phyloP scores from a whole-genome alignment of 2,113 vertebrate genomes.

The Gallinago undulata region DNA sequence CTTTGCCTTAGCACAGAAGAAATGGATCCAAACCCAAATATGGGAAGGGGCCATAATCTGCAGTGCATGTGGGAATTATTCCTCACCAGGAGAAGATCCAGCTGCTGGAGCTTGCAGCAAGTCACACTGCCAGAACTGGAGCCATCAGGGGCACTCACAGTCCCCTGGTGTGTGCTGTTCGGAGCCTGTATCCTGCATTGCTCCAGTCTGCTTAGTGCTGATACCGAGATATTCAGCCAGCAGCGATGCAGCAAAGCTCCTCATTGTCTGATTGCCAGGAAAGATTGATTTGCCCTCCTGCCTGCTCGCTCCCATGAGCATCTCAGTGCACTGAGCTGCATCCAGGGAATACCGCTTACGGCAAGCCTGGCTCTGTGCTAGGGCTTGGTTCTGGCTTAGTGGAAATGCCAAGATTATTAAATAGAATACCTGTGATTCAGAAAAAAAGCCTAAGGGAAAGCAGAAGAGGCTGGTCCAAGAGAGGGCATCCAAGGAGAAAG shows the following conservation, averaged over 20 bases:
- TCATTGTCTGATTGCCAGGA: background rate
- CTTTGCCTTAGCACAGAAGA: background rate
- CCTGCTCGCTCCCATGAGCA: accelerated
- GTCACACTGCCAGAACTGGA: background rate
- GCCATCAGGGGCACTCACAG: background rate
- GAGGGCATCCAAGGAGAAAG: background rate
- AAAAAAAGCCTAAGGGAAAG: background rate
- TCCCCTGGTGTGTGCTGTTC: background rate
- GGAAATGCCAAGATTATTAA: background rate
- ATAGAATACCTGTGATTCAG: background rate
- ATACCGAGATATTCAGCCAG: background rate
- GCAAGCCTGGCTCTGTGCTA: background rate
- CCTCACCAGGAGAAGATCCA: background rate
- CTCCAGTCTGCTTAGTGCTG: background rate
- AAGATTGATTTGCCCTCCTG: background rate
- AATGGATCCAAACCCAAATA: background rate
- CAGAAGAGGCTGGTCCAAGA: background rate
- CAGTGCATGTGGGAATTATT: background rate
- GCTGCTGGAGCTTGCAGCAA: background rate
- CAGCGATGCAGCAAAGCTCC: background rate
- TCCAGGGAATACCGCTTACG: too few species aligned
- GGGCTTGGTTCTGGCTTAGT: background rate
- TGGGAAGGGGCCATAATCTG: background rate
- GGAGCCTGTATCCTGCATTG: background rate
- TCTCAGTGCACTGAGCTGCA: background rate